Evolutionary conservation across 2,797 vertebrate species (phyloP).

Genomic region (Naso thynnoides): DNA sequence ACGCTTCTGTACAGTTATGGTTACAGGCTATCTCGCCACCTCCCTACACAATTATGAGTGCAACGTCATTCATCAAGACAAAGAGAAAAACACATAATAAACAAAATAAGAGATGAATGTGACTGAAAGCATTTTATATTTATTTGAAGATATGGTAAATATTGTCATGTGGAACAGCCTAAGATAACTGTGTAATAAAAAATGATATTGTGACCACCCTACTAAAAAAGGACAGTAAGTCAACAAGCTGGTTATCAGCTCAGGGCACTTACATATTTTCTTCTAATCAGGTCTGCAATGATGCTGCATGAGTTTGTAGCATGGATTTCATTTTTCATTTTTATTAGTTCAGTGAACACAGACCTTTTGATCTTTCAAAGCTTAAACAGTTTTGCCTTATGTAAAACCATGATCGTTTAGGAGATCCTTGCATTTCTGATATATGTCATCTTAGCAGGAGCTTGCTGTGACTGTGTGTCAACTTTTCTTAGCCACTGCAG

Average conservation of each 20-base stretch:
- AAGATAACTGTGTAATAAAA: too few relatives aligned
- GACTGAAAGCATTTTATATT: too few relatives aligned
- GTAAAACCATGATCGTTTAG: conserved; percentile 31
- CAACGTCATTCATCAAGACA: too few relatives aligned
- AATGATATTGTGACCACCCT: too few relatives aligned
- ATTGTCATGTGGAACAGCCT: too few relatives aligned
- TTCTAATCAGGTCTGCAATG: conserved; percentile 16
- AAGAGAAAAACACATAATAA: too few relatives aligned
- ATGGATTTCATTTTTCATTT: conserved; percentile 37
- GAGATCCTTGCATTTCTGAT: conserved; percentile 40
- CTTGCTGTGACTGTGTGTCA: conserved; percentile 48
- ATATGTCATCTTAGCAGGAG: conserved; percentile 19
- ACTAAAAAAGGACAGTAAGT: background rate
- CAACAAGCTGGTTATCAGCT: conserved; percentile 1
- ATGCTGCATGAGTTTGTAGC: conserved; percentile 2
- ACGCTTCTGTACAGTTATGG: too few relatives aligned
- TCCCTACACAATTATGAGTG: too few relatives aligned
- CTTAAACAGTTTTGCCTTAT: conserved; percentile 48
- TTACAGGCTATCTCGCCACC: too few relatives aligned
- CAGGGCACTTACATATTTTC: background rate
- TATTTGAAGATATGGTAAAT: too few relatives aligned
- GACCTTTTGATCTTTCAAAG: conserved; percentile 4
- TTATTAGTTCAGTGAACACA: conserved; percentile 6
- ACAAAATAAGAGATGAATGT: too few relatives aligned
- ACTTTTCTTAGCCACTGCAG: conserved; percentile 30